These are phyloP conservation scores for Drosophila putrida DNA, from an alignment of 2,888 invertebrate species.

Conservation along the genomic window DNA sequence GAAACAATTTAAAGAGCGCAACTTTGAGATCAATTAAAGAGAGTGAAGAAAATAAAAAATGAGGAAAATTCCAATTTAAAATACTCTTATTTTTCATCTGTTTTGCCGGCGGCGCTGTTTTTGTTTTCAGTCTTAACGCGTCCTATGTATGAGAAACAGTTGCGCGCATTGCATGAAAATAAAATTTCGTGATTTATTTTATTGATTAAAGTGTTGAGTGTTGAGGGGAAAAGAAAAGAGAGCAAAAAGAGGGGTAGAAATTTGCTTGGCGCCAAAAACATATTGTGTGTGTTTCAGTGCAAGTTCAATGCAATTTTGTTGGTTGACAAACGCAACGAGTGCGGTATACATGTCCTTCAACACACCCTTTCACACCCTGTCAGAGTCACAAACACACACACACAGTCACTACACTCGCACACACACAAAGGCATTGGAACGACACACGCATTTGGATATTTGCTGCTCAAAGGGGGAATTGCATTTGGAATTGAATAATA, in stretches of 20 bases:
- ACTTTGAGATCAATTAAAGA: constrained; percentile 33
- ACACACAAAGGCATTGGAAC: constrained; percentile 7
- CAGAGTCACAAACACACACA: neutral
- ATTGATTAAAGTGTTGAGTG: constrained; percentile 22
- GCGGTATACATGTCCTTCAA: constrained; percentile 41
- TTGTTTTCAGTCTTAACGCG: constrained; percentile 51
- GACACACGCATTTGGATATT: constrained; percentile 28
- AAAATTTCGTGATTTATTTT: constrained; percentile 32
- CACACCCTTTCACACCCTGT: constrained; percentile 6
- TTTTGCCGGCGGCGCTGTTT: constrained; percentile 30
- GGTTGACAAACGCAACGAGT: constrained; percentile 77
- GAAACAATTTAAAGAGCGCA: constrained; percentile 28
- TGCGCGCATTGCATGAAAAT: constrained; percentile 44
- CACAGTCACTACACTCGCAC: neutral
- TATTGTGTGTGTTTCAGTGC: constrained; percentile 24
- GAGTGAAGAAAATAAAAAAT: neutral
- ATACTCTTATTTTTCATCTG: constrained; percentile 14
- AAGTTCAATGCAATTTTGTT: constrained; percentile 80
- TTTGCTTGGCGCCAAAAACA: constrained; percentile 69
- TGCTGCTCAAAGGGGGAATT: constrained; percentile 46
- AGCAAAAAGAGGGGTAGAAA: constrained; percentile 13
- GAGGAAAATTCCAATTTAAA: neutral
- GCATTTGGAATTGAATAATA: constrained; percentile 59
- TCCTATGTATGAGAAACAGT: constrained; percentile 59
- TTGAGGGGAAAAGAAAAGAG: no score